Evolutionary conservation across 2,113 vertebrate species (phyloP).

Genomic region (Sander vitreus): DNA sequence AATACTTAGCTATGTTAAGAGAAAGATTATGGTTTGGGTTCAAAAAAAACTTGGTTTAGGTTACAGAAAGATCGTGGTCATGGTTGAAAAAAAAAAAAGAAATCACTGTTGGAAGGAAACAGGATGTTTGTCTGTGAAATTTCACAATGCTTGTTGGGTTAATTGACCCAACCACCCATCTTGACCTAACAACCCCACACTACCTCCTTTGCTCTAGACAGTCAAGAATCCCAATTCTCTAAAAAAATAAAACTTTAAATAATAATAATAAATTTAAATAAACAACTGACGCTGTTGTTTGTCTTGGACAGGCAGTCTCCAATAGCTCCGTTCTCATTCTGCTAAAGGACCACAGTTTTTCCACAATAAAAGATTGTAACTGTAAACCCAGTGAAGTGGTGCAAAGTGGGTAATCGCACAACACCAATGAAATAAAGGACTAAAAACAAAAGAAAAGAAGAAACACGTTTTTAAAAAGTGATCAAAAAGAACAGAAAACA

Average conservation of each 20-base stretch:
- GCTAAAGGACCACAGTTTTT: background rate
- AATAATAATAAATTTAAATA: too few relatives aligned
- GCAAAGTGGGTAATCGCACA: background rate
- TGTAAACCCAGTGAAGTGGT: background rate
- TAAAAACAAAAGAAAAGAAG: background rate
- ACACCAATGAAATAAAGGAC: background rate
- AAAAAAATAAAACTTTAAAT: too few relatives aligned
- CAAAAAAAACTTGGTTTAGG: too few relatives aligned
- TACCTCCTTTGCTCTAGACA: background rate
- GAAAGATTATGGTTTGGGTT: too few relatives aligned
- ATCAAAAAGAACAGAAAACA: background rate
- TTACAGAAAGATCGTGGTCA: too few relatives aligned
- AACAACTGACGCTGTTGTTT: conserved; percentile 23
- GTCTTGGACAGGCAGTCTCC: background rate
- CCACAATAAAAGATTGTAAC: background rate
- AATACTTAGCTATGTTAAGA: too few relatives aligned
- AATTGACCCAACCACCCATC: too few relatives aligned
- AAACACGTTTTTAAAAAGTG: background rate
- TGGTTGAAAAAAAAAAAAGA: too few relatives aligned
- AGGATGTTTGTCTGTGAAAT: too few relatives aligned
- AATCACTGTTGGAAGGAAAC: too few relatives aligned
- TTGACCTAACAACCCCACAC: background rate
- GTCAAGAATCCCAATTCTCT: background rate
- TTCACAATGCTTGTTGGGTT: too few relatives aligned
- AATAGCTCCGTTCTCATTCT: background rate